Conservation (phyloP, 2,888 invertebrate genomes). For the Epinotia ramella region DNA sequence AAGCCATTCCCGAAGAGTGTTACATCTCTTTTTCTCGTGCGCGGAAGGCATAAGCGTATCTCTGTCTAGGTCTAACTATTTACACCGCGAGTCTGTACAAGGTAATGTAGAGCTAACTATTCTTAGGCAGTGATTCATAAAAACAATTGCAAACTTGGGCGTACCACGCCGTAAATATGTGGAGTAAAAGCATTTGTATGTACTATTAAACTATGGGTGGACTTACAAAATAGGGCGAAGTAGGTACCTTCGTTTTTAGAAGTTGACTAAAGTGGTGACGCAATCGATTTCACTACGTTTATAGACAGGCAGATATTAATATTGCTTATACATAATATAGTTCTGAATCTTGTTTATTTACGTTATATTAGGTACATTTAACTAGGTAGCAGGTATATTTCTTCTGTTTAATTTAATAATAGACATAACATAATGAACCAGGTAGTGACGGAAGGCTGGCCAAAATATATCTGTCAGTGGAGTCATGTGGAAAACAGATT, state of each 20-base stretch:
- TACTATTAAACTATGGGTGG: conserved; percentile 19
- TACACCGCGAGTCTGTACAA: conserved; percentile 49
- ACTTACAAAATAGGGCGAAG: conserved; percentile 1
- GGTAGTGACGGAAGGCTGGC: too few species aligned
- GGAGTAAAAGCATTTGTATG: conserved; percentile 18
- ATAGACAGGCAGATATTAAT: neutral
- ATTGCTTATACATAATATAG: neutral
- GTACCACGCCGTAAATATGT: conserved; percentile 47
- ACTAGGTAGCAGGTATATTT: too few species aligned
- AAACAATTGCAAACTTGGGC: conserved; percentile 50
- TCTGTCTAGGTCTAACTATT: neutral
- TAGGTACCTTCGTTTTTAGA: neutral
- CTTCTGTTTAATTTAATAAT: too few species aligned
- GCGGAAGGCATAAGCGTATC: too few species aligned
- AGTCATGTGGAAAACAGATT: too few species aligned
- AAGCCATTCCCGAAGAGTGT: too few species aligned
- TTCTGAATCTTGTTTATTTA: too few species aligned
- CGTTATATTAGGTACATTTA: too few species aligned
- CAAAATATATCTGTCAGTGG: too few species aligned
- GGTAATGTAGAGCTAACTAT: conserved; percentile 60
- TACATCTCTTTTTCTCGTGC: too few species aligned
- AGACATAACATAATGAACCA: too few species aligned
- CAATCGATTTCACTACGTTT: neutral
- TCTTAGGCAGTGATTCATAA: conserved; percentile 60
- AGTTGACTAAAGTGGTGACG: neutral